A percentile compares a stretch with the other conserved stretches of the same genome.
Evolutionary conservation across 1,140 invertebrate species (phyloP).

Genomic region (Zaprionus tsacasi): DNA sequence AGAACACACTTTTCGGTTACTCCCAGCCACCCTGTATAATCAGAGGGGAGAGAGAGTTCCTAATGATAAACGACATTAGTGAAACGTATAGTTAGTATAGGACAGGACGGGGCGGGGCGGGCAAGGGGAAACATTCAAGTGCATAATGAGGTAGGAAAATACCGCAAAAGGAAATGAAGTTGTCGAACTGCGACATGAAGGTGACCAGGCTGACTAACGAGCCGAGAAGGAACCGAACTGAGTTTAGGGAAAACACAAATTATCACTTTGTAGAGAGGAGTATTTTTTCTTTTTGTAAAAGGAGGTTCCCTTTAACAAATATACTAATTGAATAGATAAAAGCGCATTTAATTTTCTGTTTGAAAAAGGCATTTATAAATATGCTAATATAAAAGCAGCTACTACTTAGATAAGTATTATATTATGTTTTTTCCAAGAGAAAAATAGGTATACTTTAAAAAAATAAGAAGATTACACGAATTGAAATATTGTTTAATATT

Average conservation of each 20-base stretch:
- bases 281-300: not conserved
- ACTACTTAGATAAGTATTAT: not conserved
- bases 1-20: conserved; percentile 45
- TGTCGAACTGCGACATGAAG: conserved; percentile 37
- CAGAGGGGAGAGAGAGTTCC: conserved; percentile 46
- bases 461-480: too few species aligned
- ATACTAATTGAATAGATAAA: not conserved
- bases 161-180: conserved; percentile 49
- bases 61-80: conserved; percentile 81
- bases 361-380: too few species aligned
- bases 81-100: conserved; percentile 12
- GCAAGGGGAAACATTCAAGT: conserved; percentile 13
- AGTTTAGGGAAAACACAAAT: not conserved
- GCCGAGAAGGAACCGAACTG: not conserved
- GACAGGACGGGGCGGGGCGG: not conserved
- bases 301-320: not conserved
- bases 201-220: conserved; percentile 20
- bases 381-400: not conserved
- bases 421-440: too few species aligned
- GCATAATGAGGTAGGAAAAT: conserved; percentile 52
- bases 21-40: not conserved
- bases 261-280: not conserved
- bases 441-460: too few species aligned
- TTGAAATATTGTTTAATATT: too few species aligned
- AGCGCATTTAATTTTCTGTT: too few species aligned